Evolutionary conservation across 2,113 vertebrate genomes (phyloP), one percentile per base, ranked within the genome.

Genomic region (Lontra canadensis): DNA sequence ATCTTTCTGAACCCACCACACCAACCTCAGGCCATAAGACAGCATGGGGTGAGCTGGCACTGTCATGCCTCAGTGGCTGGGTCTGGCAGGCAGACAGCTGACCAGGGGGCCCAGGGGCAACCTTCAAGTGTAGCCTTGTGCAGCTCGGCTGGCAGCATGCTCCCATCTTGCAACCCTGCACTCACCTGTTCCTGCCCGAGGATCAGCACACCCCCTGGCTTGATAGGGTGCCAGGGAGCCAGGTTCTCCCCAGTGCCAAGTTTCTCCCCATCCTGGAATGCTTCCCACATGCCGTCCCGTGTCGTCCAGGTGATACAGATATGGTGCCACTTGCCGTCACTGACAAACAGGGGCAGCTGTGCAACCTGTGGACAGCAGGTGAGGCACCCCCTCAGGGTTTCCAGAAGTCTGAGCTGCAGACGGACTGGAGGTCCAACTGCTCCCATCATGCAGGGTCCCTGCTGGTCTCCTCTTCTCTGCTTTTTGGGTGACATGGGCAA

Each of bases 181-280:
- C 99, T 99, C 98, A 99, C 99, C 99, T 99, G 99, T 92, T 99
- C 99, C 98, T 99, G 99, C 49, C 99, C 99, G 59, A 99, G 99
- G 98, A 99, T 99, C 97, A 99, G 99, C 96, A 99, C 99, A 89
- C 99, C 99, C 83, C 99, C 99, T 31, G 99, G 99, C 98, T 99
- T 99, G 99, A 99, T 99, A 98, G 99, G 99, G 98, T 99, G 99
- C 99, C 99, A 99, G 44, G 99, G 99, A 97, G 99, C 99, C 98
- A 99, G 98, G 98, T 99, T 99, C 97, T 99, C 99, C 95, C 99
- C 99, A 0, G 99, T 99, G 97, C 99, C 99, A 4, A 99, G 99
- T 61, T 99, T 99, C 98, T 99, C 99, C 6, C 99, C 99, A 23
- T 99, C 99, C 98, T 99, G 99, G 98, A 99, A 99, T 31, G 99